Conservation (phyloP, 37 sponge, comb jelly and placozoan genomes). For the Halisarca cf. caerulea region DNA sequence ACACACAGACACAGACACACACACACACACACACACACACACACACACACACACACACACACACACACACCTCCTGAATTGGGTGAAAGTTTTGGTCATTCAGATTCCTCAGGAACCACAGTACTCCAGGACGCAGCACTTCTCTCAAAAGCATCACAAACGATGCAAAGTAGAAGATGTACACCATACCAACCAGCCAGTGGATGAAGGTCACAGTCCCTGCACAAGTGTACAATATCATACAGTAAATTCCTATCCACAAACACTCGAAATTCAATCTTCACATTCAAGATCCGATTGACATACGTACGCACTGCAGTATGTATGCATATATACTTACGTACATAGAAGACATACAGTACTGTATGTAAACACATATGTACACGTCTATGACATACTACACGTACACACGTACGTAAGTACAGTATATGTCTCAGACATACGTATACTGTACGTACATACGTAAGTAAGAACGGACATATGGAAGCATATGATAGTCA, state of each 20-base stretch:
- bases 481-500: too few species aligned
- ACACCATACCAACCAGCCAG: constrained; percentile 97
- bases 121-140: constrained; percentile 90
- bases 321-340: too few species aligned
- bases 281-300: background rate
- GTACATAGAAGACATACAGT: too few species aligned
- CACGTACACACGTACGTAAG: background rate
- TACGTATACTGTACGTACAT: background rate
- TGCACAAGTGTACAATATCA: background rate
- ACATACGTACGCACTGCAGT: background rate
- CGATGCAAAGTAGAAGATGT: constrained; percentile 94
- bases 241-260: too few species aligned
- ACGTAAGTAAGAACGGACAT: background rate
- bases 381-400: too few species aligned
- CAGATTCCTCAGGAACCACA: constrained; percentile 95
- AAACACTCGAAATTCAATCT: too few species aligned
- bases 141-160: constrained; percentile 92
- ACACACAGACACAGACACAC: too few species aligned
- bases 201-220: constrained; percentile 90
- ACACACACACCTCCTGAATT: constrained; percentile 69
- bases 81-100: constrained; percentile 98
- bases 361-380: too few species aligned
- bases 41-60: background rate
- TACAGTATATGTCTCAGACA: too few species aligned
- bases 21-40: background rate